Conservation (phyloP, 1,140 invertebrate species). For the Oppia nitens region DNA sequence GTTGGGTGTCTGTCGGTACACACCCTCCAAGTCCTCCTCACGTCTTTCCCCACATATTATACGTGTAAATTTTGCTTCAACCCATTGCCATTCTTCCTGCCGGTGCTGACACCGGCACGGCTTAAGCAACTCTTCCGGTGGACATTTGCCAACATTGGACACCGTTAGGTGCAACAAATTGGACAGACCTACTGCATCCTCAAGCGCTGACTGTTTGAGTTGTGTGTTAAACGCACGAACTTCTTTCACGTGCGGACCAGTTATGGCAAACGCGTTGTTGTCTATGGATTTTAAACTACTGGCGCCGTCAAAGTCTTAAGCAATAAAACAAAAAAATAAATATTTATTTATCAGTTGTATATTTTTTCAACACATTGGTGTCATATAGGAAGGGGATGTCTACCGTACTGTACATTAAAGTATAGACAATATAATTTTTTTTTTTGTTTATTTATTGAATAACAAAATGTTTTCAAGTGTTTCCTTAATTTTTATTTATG, state of each 20-base stretch:
- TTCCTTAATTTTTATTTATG: too few species aligned
- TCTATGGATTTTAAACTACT: constrained; percentile 2
- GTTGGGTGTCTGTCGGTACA: constrained; percentile 4
- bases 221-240: constrained; percentile 11
- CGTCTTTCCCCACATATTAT: constrained; percentile 4
- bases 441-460: too few species aligned
- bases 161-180: constrained; percentile 8
- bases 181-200: constrained; percentile 9
- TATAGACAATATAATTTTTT: too few species aligned
- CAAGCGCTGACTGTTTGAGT: constrained; percentile 10
- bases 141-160: constrained; percentile 11
- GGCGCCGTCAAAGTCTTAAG: constrained; percentile 14
- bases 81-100: constrained; percentile 10
- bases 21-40: constrained; percentile 4
- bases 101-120: constrained; percentile 8
- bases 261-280: constrained; percentile 8
- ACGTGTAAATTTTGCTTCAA: constrained; percentile 6
- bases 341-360: too few species aligned
- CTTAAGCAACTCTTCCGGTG: constrained; percentile 4
- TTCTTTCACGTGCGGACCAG: constrained; percentile 10
- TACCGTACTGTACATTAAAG: too few species aligned
- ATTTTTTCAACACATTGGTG: too few species aligned
- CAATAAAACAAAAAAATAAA: too few species aligned
- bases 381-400: too few species aligned
- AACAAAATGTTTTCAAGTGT: too few species aligned